Evolutionary conservation across 2,113 vertebrate species (phyloP).

Genomic region (Sturnira hondurensis): DNA sequence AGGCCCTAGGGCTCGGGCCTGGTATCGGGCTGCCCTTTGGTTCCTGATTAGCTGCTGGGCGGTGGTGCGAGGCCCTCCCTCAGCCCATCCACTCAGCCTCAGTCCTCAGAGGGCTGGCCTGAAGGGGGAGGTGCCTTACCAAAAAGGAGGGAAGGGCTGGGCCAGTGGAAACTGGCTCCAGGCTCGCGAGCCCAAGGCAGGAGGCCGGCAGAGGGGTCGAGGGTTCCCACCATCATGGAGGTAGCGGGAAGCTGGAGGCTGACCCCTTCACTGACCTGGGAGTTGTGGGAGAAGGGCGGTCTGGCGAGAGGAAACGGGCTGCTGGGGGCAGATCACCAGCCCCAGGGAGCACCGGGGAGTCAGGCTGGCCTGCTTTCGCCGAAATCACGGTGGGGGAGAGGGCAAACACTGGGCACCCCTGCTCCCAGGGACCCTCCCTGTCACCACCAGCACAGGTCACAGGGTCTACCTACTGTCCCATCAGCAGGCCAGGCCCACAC

Average conservation of each 20-base stretch:
- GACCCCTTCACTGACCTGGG: not conserved
- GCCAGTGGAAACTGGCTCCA: not conserved
- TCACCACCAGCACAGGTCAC: no score
- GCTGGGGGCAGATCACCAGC: not conserved
- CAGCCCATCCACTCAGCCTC: not conserved
- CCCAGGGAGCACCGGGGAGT: no score
- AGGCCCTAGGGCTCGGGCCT: not conserved
- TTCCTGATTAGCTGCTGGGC: not conserved
- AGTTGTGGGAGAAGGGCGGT: not conserved
- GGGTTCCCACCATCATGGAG: no score
- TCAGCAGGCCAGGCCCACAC: no score
- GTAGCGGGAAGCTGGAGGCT: not conserved
- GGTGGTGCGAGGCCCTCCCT: not conserved
- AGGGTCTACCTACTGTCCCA: not conserved
- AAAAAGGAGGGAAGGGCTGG: not conserved
- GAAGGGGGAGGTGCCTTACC: rapidly evolving
- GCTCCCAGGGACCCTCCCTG: rapidly evolving
- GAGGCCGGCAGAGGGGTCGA: not conserved
- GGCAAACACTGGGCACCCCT: rapidly evolving
- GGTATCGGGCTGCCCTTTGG: constrained; percentile 51
- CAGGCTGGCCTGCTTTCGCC: no score
- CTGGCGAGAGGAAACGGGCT: not conserved
- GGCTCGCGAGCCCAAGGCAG: no score
- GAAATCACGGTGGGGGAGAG: not conserved
- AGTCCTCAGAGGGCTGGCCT: not conserved